Conservation (phyloP, 1,140 invertebrate genomes). For the Sesamia nonagrioides region DNA sequence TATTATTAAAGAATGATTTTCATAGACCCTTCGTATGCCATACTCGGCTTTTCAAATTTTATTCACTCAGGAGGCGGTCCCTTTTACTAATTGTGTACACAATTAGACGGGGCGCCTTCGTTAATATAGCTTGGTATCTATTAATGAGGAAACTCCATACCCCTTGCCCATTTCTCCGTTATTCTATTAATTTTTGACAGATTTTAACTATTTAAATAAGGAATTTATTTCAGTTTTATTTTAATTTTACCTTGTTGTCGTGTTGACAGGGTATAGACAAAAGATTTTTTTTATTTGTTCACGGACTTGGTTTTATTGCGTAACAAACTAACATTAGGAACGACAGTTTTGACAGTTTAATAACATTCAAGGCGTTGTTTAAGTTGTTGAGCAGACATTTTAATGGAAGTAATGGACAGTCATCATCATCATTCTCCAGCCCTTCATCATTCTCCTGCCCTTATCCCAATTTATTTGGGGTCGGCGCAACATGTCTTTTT, state of each 20-base stretch:
- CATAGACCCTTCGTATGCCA: background rate
- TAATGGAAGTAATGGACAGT: too few relatives aligned
- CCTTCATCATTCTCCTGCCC: too few relatives aligned
- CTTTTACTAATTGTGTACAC: conserved; percentile 77
- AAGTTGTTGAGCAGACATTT: too few relatives aligned
- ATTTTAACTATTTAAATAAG: background rate
- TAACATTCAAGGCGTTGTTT: too few relatives aligned
- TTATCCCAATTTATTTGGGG: too few relatives aligned
- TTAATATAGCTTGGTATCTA: conserved; percentile 66
- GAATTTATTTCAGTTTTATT: background rate
- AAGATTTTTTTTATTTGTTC: too few relatives aligned
- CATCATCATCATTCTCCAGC: too few relatives aligned
- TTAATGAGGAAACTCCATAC: conserved; percentile 73
- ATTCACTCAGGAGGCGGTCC: background rate
- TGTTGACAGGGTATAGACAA: too few relatives aligned
- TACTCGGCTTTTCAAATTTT: background rate
- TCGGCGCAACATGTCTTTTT: too few relatives aligned
- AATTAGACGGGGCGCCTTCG: conserved; percentile 74
- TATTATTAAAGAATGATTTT: background rate
- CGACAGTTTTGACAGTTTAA: too few relatives aligned
- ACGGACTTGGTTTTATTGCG: too few relatives aligned
- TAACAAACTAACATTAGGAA: too few relatives aligned
- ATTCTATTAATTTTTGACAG: conserved; percentile 28
- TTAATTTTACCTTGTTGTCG: background rate
- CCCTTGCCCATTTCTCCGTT: conserved; percentile 45